These are phyloP conservation scores for Hermodice carunculata DNA, from an alignment of 2,888 invertebrate genomes.

Conservation along the genomic window DNA sequence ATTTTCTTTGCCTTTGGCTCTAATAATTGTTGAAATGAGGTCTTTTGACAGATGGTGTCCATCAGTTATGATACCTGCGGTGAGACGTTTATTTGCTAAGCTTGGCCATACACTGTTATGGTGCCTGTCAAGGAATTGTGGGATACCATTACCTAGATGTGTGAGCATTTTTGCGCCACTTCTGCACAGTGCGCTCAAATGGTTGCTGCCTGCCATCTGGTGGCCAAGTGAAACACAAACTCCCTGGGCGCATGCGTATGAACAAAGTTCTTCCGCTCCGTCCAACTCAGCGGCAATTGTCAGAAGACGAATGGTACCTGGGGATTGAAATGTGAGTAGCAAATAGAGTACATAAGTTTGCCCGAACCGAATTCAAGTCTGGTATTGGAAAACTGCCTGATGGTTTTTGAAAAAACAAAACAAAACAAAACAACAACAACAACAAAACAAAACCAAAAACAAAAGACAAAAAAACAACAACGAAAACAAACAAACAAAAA, in stretches of 20 bases:
- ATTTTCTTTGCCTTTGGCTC: not conserved
- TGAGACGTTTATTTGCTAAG: not conserved
- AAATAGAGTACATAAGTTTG: too few species aligned
- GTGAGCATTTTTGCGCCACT: conserved; percentile 4
- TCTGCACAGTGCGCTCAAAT: not conserved
- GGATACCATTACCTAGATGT: not conserved
- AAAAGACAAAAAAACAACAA: too few species aligned
- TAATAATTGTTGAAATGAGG: not conserved
- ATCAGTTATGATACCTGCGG: not conserved
- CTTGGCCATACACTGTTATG: not conserved
- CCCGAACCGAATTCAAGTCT: too few species aligned
- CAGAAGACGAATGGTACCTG: too few species aligned
- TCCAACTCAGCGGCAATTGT: not conserved
- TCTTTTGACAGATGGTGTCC: not conserved
- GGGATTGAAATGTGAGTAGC: too few species aligned
- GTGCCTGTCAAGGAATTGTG: not conserved
- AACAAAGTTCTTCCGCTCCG: not conserved
- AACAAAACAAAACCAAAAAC: too few species aligned
- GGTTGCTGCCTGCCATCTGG: not conserved
- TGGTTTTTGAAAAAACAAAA: too few species aligned
- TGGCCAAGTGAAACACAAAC: not conserved
- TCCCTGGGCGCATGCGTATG: not conserved
- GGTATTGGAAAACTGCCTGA: too few species aligned
- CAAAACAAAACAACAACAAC: too few species aligned
- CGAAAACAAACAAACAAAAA: too few species aligned